Evolutionary conservation across 1,140 invertebrate species (phyloP), one percentile per base, ranked within the genome.

Genomic region (Sinonovacula constricta): DNA sequence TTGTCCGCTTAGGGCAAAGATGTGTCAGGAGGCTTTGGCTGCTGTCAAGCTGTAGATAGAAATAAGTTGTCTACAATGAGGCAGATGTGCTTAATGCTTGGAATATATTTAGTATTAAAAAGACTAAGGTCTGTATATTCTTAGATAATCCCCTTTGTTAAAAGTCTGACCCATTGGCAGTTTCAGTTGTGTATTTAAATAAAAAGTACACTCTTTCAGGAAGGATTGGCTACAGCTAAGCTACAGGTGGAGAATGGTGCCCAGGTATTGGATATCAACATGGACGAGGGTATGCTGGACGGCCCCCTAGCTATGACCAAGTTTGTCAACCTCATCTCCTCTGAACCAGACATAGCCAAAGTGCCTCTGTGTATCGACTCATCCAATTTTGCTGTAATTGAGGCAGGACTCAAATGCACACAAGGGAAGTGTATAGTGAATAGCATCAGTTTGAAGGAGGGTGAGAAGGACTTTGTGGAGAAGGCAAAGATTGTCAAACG

Each of bases 201-300:
- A 33, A 65, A 65, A n/a, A n/a, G n/a, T n/a, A n/a, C n/a, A n/a
- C 28, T 10, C 0, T 79, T 80, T 15, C 78, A 93, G 91, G 92
- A 93, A 80, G 93, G 93, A 7, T 85, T 94, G 67, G 86, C 82
- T 33, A 87, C 94, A 77, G 93, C 93, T 26, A 93, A 93, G 83
- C 49, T 81, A 14, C 93, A 94, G 87, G 93, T 94, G 15, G 93
- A 94, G 84, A 93, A 92, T 87, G 93, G 93, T 57, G 93, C 93
- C 2, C 93, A 94, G 88, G 87, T 94, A 36, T 70, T 94, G 31
- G 93, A 94, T 86, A 92, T 94, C 34, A 94, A 94, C 83, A 93
- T 94, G 93, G 93, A 94, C 86, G 94, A 94, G 86, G 93, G 93
- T 18, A 92, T 94, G 91, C 87, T 94, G 45, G 93, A 94, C 87